phyloP scores from a whole-genome alignment of 2,888 invertebrate species.

The Acanthosepion esculentum region DNA sequence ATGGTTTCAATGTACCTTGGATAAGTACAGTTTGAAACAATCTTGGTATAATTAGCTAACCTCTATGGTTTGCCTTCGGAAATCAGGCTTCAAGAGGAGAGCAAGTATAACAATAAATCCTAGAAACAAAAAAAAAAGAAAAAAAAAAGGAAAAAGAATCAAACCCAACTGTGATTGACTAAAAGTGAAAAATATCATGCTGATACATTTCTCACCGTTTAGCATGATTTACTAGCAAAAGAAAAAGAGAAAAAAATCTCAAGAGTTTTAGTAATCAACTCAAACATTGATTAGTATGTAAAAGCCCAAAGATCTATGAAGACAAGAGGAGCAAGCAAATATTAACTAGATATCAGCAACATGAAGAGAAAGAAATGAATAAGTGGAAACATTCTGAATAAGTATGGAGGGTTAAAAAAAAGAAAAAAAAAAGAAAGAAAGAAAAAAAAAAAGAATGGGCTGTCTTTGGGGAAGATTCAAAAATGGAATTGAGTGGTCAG shows the following conservation, averaged over 20 bases:
- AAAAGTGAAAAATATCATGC: slow-evolving; percentile 17
- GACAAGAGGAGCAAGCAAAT: slow-evolving; percentile 20
- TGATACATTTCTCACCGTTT: slow-evolving; percentile 1
- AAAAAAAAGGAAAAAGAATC: neutral
- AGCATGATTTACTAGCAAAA: slow-evolving; percentile 33
- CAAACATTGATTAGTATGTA: slow-evolving; percentile 33
- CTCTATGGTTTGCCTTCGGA: neutral
- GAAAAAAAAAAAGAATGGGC: neutral
- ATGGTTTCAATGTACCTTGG: neutral
- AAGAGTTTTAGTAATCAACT: neutral
- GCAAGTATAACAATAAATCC: neutral
- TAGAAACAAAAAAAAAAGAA: neutral
- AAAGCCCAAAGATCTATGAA: slow-evolving; percentile 33
- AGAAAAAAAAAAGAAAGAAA: neutral
- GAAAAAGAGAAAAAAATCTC: neutral
- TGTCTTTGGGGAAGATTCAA: neutral
- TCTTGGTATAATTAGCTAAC: slow-evolving; percentile 7
- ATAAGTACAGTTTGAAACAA: neutral
- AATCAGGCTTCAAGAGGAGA: neutral
- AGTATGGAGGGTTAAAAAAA: neutral
- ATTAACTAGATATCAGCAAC: slow-evolving; percentile 20
- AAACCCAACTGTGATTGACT: slow-evolving; percentile 21
- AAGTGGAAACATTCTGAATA: neutral
- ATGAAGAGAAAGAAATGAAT: neutral
- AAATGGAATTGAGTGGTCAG: neutral